These are phyloP conservation scores for Bombyx mandarina DNA, from an alignment of 1,140 invertebrate genomes.

Conservation along the genomic window DNA sequence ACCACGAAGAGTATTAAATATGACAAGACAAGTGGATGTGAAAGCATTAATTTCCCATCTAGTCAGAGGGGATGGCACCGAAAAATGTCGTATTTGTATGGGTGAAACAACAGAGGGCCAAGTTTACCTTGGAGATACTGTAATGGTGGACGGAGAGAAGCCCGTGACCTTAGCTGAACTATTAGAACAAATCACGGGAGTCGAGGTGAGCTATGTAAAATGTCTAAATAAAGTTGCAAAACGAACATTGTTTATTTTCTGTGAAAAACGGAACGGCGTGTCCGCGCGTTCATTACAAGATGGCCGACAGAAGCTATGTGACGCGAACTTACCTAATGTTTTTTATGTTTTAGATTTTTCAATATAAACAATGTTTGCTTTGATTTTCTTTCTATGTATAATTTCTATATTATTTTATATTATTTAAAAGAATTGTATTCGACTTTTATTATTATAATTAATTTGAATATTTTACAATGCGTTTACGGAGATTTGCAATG, in stretches of 20 bases:
- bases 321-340: too few species aligned
- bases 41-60: conserved; percentile 58
- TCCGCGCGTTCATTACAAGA: conserved; percentile 35
- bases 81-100: conserved; percentile 61
- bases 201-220: conserved; percentile 38
- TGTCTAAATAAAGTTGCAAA: conserved; percentile 9
- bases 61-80: conserved; percentile 44
- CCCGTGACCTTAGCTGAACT: conserved; percentile 48
- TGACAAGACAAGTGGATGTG: conserved; percentile 51
- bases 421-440: too few species aligned
- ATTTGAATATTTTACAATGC: neutral
- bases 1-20: conserved; percentile 10
- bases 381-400: too few species aligned
- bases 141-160: conserved; percentile 55
- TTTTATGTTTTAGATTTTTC: neutral
- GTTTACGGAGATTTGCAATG: conserved; percentile 7
- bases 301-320: conserved; percentile 19
- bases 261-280: conserved; percentile 57
- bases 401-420: too few species aligned
- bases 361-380: neutral
- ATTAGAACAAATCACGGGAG: conserved; percentile 48
- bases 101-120: conserved; percentile 55
- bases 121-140: conserved; percentile 52
- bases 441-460: too few species aligned
- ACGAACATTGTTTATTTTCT: conserved; percentile 29